A percentile compares a stretch with the other conserved stretches of the same genome.
phyloP scores from a whole-genome alignment of 2,797 vertebrate species.

The Esox masquinongy region DNA sequence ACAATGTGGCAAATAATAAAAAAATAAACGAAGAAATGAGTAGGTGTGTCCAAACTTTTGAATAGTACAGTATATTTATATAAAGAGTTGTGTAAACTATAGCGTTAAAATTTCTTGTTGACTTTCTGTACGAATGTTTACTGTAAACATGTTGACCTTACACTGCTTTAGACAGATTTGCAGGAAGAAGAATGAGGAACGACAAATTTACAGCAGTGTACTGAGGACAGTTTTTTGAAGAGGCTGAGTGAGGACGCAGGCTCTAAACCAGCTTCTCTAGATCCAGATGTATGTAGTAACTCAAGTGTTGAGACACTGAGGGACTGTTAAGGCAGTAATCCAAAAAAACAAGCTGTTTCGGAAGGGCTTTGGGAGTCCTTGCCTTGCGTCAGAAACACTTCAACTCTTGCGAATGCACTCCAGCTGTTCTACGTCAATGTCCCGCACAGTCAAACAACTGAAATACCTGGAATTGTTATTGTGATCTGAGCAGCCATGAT shows the following conservation, averaged over 20 bases:
- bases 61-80: no score
- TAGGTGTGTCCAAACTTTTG: background rate
- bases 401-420: slow-evolving; percentile 32
- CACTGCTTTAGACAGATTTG: background rate
- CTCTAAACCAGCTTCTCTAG: background rate
- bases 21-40: no score
- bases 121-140: background rate
- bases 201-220: background rate
- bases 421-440: slow-evolving; percentile 55
- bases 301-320: background rate
- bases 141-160: no score
- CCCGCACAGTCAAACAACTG: slow-evolving; percentile 55
- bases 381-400: slow-evolving; percentile 50
- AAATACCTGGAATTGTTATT: slow-evolving; percentile 42
- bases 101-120: background rate
- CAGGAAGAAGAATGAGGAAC: background rate
- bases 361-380: slow-evolving; percentile 14
- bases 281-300: background rate
- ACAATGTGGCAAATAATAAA: no score
- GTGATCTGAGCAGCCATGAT: slow-evolving; percentile 27
- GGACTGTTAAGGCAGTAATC: background rate
- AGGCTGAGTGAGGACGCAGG: background rate
- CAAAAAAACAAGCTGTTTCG: slow-evolving; percentile 8
- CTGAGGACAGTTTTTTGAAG: background rate
- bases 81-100: no score